A percentile compares a stretch with the other conserved stretches of the same genome.
phyloP scores from a whole-genome alignment of 2,797 vertebrate species.

The Heterohyrax brucei region DNA sequence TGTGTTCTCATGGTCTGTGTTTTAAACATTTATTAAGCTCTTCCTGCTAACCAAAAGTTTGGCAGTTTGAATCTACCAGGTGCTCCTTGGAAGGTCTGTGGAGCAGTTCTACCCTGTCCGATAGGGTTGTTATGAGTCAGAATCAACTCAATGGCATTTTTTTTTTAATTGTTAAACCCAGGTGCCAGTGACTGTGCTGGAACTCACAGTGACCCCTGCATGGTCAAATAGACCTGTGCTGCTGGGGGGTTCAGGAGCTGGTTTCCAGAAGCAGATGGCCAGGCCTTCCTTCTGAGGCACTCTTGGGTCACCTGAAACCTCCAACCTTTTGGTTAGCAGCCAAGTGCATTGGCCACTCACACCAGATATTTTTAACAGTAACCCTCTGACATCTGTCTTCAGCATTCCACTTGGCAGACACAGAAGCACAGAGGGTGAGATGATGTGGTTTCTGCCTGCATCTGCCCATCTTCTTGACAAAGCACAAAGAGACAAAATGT shows the following conservation, averaged over 20 bases:
- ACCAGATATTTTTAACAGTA: neutral
- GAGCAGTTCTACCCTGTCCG: no score
- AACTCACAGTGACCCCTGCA: neutral
- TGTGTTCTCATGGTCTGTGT: neutral
- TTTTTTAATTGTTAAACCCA: no score
- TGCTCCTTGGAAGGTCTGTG: no score
- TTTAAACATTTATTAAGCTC: neutral
- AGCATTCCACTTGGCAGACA: neutral
- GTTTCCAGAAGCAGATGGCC: neutral
- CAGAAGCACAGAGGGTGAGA: neutral
- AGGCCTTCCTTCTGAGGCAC: neutral
- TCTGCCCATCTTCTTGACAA: neutral
- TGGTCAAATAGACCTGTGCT: neutral
- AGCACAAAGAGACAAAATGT: neutral
- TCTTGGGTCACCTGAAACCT: neutral
- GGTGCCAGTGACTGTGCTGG: no score
- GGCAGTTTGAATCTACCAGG: no score
- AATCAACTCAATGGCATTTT: no score
- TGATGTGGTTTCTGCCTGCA: accelerated
- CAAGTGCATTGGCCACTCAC: neutral
- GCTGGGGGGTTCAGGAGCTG: neutral
- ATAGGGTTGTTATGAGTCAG: no score
- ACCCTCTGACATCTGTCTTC: neutral
- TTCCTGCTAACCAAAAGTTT: neutral
- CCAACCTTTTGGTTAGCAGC: neutral